phyloP scores from a whole-genome alignment of 1,140 invertebrate species.

The Chionoecetes opilio region DNA sequence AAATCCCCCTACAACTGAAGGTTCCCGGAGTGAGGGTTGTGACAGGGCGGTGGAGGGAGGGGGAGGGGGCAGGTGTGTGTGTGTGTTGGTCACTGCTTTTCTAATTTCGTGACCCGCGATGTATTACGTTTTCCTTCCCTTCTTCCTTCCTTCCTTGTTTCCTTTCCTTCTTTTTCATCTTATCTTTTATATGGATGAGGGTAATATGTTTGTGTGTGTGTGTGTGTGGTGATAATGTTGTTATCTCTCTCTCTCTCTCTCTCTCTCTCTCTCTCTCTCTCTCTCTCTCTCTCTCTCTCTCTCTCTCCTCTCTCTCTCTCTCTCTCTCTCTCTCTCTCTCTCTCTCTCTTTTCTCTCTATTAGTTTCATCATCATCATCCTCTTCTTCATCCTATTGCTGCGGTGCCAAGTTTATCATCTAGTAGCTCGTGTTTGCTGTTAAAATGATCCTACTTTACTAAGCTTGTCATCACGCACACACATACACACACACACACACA shows the following conservation, averaged over 20 bases:
- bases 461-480: background rate
- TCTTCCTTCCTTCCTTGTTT: background rate
- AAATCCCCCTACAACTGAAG: slow-evolving; percentile 2
- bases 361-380: too few relatives aligned
- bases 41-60: background rate
- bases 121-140: background rate
- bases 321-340: too few relatives aligned
- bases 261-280: background rate
- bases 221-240: background rate
- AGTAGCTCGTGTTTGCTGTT: slow-evolving; percentile 19
- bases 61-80: background rate
- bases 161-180: background rate
- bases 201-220: background rate
- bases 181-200: background rate
- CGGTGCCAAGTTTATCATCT: background rate
- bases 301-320: too few relatives aligned
- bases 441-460: background rate
- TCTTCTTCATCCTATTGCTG: background rate
- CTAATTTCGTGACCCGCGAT: background rate
- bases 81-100: background rate
- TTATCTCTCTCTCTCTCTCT: background rate
- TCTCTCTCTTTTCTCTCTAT: too few relatives aligned
- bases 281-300: too few relatives aligned
- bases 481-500: slow-evolving; percentile 22
- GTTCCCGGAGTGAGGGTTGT: background rate